Evolutionary conservation across 2,113 vertebrate genomes (phyloP).

Genomic region (Microtus oregoni): DNA sequence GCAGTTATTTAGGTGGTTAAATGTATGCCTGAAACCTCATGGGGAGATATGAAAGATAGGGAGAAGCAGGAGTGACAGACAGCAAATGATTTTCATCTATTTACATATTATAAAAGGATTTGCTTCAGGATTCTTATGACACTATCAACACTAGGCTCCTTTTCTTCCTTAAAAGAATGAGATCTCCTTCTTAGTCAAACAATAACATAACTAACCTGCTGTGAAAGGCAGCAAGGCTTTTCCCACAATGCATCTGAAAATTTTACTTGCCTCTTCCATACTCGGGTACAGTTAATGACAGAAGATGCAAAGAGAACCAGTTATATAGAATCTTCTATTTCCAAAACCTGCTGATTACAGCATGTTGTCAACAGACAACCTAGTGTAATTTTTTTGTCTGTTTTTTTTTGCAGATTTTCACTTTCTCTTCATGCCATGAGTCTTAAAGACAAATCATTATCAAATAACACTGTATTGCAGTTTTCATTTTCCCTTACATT

Average conservation of each 20-base stretch:
- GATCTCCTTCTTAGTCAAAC: slow-evolving; percentile 60
- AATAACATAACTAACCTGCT: not conserved
- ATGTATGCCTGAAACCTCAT: slow-evolving; percentile 28
- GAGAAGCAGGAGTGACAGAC: slow-evolving; percentile 23
- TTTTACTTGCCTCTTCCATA: not conserved
- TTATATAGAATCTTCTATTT: not conserved
- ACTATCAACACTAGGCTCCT: slow-evolving; percentile 27
- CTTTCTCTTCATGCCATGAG: slow-evolving; percentile 22
- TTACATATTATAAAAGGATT: slow-evolving; percentile 56
- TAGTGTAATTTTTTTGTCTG: not conserved
- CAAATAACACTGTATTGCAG: not conserved
- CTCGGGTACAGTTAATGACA: not conserved
- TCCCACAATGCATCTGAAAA: slow-evolving; percentile 20
- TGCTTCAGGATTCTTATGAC: slow-evolving; percentile 29
- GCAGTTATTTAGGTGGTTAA: slow-evolving; percentile 60
- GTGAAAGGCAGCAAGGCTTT: slow-evolving; percentile 29
- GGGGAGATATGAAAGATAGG: not conserved
- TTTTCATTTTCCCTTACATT: slow-evolving; percentile 49
- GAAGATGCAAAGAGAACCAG: not conserved
- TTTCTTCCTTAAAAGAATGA: slow-evolving; percentile 11
- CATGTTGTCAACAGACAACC: not conserved
- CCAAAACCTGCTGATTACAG: not conserved
- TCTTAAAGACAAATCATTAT: slow-evolving; percentile 29
- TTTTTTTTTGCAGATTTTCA: not conserved
- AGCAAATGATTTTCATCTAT: slow-evolving; percentile 54